Conservation (phyloP, 1,140 invertebrate genomes). For the Luehdorfia chinensis region DNA sequence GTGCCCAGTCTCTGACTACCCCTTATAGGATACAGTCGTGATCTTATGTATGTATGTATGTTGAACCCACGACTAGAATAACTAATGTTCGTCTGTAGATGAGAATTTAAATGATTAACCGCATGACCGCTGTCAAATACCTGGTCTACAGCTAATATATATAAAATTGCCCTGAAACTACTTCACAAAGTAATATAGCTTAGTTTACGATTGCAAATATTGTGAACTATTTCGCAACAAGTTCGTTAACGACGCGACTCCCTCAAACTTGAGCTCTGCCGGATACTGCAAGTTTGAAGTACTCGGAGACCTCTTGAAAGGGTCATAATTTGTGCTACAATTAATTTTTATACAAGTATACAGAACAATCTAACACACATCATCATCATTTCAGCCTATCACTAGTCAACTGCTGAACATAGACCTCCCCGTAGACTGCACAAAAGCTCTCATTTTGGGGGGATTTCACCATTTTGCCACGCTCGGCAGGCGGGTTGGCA, state of each 20-base stretch:
- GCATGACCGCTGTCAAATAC: background rate
- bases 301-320: constrained; percentile 12
- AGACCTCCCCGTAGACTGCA: too few species aligned
- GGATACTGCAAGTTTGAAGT: constrained; percentile 2
- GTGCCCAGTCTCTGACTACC: too few species aligned
- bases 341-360: background rate
- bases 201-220: constrained; percentile 10
- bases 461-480: too few species aligned
- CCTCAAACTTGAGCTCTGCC: constrained; percentile 2
- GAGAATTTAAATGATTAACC: background rate
- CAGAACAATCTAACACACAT: too few species aligned
- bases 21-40: too few species aligned
- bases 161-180: background rate
- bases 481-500: too few species aligned
- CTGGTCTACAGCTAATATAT: background rate
- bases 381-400: too few species aligned
- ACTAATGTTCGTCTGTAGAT: too few species aligned
- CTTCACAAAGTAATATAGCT: constrained; percentile 11
- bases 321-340: constrained; percentile 10
- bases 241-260: constrained; percentile 9
- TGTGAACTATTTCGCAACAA: constrained; percentile 15
- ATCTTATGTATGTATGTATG: too few species aligned
- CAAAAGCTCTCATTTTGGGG: too few species aligned
- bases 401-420: too few species aligned
- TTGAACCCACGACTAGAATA: too few species aligned